phyloP scores from a whole-genome alignment of 2,888 invertebrate genomes.

The Synergus itoensis region DNA sequence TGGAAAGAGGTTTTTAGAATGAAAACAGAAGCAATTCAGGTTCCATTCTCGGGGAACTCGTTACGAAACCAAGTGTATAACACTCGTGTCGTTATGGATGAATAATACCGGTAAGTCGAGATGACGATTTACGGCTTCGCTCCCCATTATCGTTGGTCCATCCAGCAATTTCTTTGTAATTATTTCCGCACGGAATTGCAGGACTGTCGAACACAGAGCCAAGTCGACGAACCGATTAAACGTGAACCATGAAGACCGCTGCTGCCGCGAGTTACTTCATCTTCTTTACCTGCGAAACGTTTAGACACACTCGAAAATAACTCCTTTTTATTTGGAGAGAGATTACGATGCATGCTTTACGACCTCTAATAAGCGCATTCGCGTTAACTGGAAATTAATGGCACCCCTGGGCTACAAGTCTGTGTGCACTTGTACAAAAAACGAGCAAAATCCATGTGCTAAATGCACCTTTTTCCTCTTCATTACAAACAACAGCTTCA shows the following conservation, averaged over 20 bases:
- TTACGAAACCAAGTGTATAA: slow-evolving; percentile 12
- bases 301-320: slow-evolving; percentile 17
- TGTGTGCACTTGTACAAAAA: slow-evolving; percentile 3
- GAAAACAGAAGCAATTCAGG: slow-evolving; percentile 38
- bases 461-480: slow-evolving; percentile 38
- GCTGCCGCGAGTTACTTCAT: slow-evolving; percentile 22
- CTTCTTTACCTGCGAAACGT: slow-evolving; percentile 22
- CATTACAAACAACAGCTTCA: slow-evolving; percentile 32
- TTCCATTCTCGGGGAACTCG: slow-evolving; percentile 5
- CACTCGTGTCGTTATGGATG: slow-evolving; percentile 27
- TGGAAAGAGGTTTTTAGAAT: slow-evolving; percentile 32
- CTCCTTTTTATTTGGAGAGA: slow-evolving; percentile 32
- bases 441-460: not conserved
- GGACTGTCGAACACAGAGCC: not conserved
- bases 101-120: slow-evolving; percentile 14
- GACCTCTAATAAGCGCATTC: slow-evolving; percentile 41
- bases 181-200: slow-evolving; percentile 53
- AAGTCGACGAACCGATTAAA: slow-evolving; percentile 30
- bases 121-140: slow-evolving; percentile 16
- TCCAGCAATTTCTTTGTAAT: slow-evolving; percentile 63
- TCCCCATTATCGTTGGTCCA: slow-evolving; percentile 32
- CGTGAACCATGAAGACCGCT: not conserved
- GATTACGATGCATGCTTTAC: slow-evolving; percentile 40
- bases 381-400: slow-evolving; percentile 39
- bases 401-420: slow-evolving; percentile 13